Conservation (phyloP, 2,888 invertebrate genomes). For the Parthenolecanium corni region DNA sequence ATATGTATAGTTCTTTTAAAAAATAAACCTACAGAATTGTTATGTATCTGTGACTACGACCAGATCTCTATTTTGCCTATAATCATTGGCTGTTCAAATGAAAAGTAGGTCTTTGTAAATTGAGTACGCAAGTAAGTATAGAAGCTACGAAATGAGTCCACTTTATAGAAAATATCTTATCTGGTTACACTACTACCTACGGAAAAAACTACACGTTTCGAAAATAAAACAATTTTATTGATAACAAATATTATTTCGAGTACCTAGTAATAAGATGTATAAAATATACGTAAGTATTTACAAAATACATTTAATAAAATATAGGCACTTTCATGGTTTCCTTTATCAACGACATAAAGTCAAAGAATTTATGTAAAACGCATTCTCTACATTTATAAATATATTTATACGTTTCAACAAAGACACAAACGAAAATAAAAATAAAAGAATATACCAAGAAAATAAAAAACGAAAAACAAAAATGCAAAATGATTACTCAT, state of each 20-base stretch:
- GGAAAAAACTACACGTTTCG: neutral
- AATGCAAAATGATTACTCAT: neutral
- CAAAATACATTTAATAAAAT: conserved; percentile 14
- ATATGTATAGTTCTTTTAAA: too few relatives aligned
- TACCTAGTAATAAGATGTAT: neutral
- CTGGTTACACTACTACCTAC: too few relatives aligned
- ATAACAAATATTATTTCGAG: conserved; percentile 21
- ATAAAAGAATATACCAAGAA: neutral
- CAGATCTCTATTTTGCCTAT: too few relatives aligned
- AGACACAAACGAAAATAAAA: conserved; percentile 6
- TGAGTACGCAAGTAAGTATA: too few relatives aligned
- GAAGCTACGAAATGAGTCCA: too few relatives aligned
- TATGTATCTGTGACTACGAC: too few relatives aligned
- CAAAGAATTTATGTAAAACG: conserved; percentile 1
- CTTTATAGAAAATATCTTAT: too few relatives aligned
- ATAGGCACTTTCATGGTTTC: conserved; percentile 26
- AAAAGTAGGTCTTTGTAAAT: too few relatives aligned
- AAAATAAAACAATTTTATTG: conserved; percentile 22
- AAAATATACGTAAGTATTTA: neutral
- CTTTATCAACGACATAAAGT: neutral
- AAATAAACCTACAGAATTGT: too few relatives aligned
- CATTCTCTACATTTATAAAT: neutral
- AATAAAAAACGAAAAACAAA: neutral
- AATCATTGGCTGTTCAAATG: too few relatives aligned
- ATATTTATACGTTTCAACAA: neutral